Base-by-base conservation (phyloP, 1,140 invertebrate genomes). In the Kradibia gibbosae region DNA sequence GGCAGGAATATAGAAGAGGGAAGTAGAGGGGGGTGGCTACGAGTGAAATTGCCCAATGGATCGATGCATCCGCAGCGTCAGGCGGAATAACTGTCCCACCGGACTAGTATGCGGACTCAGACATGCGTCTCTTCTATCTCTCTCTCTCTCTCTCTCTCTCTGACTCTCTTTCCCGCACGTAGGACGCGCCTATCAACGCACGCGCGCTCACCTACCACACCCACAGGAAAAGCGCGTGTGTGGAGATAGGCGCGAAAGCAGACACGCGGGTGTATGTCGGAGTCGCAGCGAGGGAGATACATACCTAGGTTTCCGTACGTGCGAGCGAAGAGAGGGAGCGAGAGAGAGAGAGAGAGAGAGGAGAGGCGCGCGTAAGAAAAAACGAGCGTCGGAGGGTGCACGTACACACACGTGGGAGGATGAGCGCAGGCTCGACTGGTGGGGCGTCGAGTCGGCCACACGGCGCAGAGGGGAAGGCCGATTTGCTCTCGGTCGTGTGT, bases 371-470 rank as follows among this genome's bases (percentile, higher is more conserved):
- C 3, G 34, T 39, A 71, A 48, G 67, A 70, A 71, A 71, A 71
- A 71, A 28, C 39, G n/a, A 71, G 62, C 62, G 62, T n/a, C 62
- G 62, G 62, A 67, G 62, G 62, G 62, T 48, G 73, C n/a, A 53
- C 36, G 73, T 42, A 34, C 25, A 53, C 48, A 53, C n/a, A 22
- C 50, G 73, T 39, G 73, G 50, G 73, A 57, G 73, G 50, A 75
- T 75, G 73, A 67, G 45, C 28, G 55, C 34, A 20, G 28, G 76
- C 36, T 57, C 60, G 13, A 39, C 13, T 45, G 67, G 36, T 28
- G 67, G 67, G 67, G n/a, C n/a, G n/a, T 7, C 17, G 3, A 31
- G 11, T 62, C 57, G 25, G 34, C 28, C 13, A 67, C 34, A 67
- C 22, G n/a, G 22, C 1, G 70, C 7, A 36, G 28, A 36, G 25